These are phyloP conservation scores for Phrynosoma platyrhinos DNA, from an alignment of 2,113 vertebrate genomes.

Conservation along the genomic window DNA sequence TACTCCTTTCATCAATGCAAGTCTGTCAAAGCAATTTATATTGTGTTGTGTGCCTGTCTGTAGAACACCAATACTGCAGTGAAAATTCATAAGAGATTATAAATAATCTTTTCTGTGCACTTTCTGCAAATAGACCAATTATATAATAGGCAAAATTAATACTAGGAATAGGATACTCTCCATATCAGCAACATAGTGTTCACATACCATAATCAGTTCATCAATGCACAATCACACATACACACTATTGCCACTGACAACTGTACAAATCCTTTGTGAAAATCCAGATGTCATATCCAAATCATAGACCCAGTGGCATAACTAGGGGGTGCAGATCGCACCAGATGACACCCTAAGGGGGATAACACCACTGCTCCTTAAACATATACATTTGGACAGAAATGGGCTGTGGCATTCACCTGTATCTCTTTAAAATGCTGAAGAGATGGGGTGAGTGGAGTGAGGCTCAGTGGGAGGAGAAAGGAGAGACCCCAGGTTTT, in stretches of 20 bases:
- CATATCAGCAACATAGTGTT: neutral
- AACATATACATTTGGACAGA: too few relatives aligned
- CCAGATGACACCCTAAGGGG: too few relatives aligned
- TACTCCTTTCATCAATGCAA: neutral
- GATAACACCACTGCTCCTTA: too few relatives aligned
- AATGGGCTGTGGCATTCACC: too few relatives aligned
- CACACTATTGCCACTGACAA: neutral
- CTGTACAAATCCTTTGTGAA: neutral
- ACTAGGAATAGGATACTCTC: too few relatives aligned
- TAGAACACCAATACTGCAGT: neutral
- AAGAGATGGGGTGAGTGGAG: too few relatives aligned
- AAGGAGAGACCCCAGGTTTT: too few relatives aligned
- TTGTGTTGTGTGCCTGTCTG: neutral
- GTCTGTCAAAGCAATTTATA: neutral
- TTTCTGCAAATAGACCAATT: neutral
- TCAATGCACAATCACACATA: neutral
- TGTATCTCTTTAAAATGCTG: too few relatives aligned
- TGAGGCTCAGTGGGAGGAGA: too few relatives aligned
- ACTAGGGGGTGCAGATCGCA: too few relatives aligned
- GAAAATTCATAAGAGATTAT: neutral
- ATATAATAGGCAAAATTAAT: neutral
- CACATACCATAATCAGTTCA: too few relatives aligned
- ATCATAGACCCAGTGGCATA: neutral
- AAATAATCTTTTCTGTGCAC: neutral
- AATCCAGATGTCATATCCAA: neutral